Evolutionary conservation across 2,113 vertebrate species (phyloP).

Genomic region (Cyprinodon brontotheroides): DNA sequence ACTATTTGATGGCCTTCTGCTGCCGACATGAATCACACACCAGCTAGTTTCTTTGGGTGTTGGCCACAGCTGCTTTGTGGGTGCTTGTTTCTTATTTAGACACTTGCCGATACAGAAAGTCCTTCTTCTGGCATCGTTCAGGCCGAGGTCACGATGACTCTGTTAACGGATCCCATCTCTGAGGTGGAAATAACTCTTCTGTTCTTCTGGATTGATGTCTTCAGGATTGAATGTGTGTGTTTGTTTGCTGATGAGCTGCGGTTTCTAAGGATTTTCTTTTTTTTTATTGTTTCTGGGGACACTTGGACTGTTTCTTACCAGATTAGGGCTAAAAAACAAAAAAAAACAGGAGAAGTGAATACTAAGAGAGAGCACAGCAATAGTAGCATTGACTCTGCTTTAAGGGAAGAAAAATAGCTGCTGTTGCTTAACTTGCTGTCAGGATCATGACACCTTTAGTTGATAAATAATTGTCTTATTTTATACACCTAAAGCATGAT

Average conservation of each 20-base stretch:
- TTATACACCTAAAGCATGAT: neutral
- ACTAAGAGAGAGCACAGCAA: constrained; percentile 19
- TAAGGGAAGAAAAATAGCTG: neutral
- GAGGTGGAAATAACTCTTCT: neutral
- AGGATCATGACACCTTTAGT: neutral
- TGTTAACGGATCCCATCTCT: neutral
- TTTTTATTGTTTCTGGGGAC: neutral
- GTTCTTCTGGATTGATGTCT: constrained; percentile 9
- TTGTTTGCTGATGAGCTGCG: neutral
- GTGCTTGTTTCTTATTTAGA: constrained; percentile 11
- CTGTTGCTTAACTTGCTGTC: neutral
- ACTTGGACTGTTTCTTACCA: constrained; percentile 36
- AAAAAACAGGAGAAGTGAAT: constrained; percentile 24
- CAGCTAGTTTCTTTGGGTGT: neutral
- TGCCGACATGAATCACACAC: constrained; percentile 7
- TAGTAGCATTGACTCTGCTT: neutral
- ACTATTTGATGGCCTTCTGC: neutral
- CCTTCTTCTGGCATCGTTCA: neutral
- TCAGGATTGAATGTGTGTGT: neutral
- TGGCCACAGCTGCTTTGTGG: neutral
- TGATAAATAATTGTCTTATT: neutral
- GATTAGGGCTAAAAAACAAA: constrained; percentile 15
- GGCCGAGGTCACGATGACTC: neutral
- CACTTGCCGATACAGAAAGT: constrained; percentile 11
- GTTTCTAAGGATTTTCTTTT: constrained; percentile 1